These are phyloP conservation scores for Hapalemur alaotrensis DNA, from an alignment of 2,797 vertebrate species.

Conservation along the genomic window DNA sequence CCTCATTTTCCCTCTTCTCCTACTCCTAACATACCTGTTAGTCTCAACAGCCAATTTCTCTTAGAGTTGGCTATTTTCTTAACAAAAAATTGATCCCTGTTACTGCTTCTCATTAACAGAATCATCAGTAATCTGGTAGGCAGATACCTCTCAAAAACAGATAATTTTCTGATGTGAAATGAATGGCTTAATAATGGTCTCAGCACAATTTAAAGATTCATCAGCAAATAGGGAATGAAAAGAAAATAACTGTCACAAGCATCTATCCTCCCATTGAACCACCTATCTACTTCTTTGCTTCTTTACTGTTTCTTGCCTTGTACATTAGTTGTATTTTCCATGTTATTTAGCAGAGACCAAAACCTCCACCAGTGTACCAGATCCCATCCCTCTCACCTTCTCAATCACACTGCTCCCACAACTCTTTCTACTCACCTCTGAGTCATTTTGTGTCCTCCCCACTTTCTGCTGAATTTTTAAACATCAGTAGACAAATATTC, in stretches of 20 bases:
- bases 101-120: background rate
- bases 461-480: background rate
- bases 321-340: background rate
- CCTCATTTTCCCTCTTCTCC: background rate
- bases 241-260: background rate
- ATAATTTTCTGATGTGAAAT: background rate
- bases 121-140: background rate
- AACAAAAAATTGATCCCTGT: background rate
- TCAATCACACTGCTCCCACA: background rate
- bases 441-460: background rate
- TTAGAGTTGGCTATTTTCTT: background rate
- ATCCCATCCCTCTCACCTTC: background rate
- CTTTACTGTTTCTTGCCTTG: background rate
- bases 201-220: background rate
- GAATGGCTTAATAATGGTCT: background rate
- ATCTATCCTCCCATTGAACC: background rate
- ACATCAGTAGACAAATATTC: background rate
- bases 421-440: background rate
- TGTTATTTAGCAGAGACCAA: background rate
- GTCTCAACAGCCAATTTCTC: background rate
- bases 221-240: background rate
- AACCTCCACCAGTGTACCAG: background rate
- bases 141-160: background rate
- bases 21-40: background rate
- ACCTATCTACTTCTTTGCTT: background rate